Base-by-base conservation (phyloP, 1,140 invertebrate genomes). In the Plectrocnemia conspersa region DNA sequence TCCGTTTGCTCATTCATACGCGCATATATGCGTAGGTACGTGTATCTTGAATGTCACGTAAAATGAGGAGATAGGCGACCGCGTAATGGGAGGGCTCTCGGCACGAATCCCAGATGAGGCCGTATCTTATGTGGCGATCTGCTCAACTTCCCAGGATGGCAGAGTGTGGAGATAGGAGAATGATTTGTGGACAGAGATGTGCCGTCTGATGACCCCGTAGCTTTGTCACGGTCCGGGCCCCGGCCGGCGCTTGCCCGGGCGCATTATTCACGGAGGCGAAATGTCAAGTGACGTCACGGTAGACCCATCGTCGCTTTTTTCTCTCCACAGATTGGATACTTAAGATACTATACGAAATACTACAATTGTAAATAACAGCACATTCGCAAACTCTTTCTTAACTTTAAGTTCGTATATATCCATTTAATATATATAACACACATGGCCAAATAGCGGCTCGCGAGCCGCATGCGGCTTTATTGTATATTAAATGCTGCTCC, bases 161-260 rank as follows among this genome's bases (percentile, higher is more conserved):
- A 11, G 3, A 11, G 23, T 19, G 21, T 23, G 24, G 25, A 50
- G 47, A 53, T 53, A 53, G 6, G 50, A 22, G 38, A 18, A 44
- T 53, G 50, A 53, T 53, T 53, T 53, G 50, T 53, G 50, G 38
- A 42, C 50, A 25, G 16, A 42, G 50, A 53, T 53, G 50, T 41
- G 38, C 15, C 38, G 24, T 22, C 6, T 21, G 38, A 41, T 42
- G 50, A 41, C 50, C 50, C 24, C 5, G 15, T 3, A 25, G 41
- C 19, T 53, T 42, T 53, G 38, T 53, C 24, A 42, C 16, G 21
- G 13, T 16, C 36, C 5, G 18, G 18, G 13, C 35, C 18, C 10
- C 5, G 7, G 13, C 35, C 35, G 13, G 6, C 15, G 13, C n/a
- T 9, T 38, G 35, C 35, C 15, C 5, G 13, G 18, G 35, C 11